Evolutionary conservation across 1,140 invertebrate genomes (phyloP).

Genomic region (Drosophila oshimai): DNA sequence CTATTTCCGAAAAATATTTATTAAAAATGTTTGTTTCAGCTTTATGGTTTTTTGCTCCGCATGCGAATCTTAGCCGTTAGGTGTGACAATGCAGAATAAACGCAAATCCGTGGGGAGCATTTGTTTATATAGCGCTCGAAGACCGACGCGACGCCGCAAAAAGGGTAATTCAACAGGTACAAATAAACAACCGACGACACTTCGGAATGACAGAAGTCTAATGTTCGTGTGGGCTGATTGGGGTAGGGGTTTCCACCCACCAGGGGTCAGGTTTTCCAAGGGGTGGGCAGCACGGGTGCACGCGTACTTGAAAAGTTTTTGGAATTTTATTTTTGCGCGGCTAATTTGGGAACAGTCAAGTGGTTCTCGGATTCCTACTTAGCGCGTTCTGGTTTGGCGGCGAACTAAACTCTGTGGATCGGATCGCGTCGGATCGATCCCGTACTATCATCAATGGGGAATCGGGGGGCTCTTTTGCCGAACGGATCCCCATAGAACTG

Average conservation of each 20-base stretch:
- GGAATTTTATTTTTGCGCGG: slow-evolving; percentile 20
- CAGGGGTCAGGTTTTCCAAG: slow-evolving; percentile 8
- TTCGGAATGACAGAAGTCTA: slow-evolving; percentile 52
- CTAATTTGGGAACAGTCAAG: slow-evolving; percentile 9
- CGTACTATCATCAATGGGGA: too few species aligned
- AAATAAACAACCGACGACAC: slow-evolving; percentile 34
- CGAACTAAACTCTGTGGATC: slow-evolving; percentile 50
- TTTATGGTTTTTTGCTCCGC: slow-evolving; percentile 5
- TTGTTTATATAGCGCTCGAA: slow-evolving; percentile 69
- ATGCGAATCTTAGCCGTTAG: slow-evolving; percentile 56
- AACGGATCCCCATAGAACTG: slow-evolving; percentile 2
- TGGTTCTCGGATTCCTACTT: slow-evolving; percentile 32
- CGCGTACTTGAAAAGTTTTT: slow-evolving; percentile 32
- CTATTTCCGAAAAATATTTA: background rate
- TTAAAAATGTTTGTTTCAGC: background rate
- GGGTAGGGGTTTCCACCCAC: slow-evolving; percentile 1
- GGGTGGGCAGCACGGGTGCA: background rate
- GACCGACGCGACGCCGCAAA: slow-evolving; percentile 40
- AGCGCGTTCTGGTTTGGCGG: slow-evolving; percentile 5
- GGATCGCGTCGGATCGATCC: slow-evolving; percentile 22
- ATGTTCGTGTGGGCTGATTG: slow-evolving; percentile 35
- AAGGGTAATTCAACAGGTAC: slow-evolving; percentile 74
- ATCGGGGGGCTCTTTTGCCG: too few species aligned
- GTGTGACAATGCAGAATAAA: slow-evolving; percentile 72
- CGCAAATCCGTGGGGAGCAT: slow-evolving; percentile 68